These are phyloP conservation scores for Pogonophryne albipinna DNA, from an alignment of 2,797 vertebrate species.

Conservation along the genomic window DNA sequence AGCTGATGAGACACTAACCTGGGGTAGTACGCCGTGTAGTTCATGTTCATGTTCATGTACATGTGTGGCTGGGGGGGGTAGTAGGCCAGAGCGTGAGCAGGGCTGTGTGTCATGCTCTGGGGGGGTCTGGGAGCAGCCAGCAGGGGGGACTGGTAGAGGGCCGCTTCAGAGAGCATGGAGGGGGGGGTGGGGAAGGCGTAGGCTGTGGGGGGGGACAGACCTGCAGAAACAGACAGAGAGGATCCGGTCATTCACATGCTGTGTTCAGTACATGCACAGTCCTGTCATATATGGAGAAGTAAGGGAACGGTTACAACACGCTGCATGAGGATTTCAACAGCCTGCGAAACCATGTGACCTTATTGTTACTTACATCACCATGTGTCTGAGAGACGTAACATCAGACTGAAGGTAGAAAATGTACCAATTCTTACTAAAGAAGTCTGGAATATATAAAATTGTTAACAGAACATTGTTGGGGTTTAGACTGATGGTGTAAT, in stretches of 20 bases:
- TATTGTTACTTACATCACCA: background rate
- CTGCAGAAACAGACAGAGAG: slow-evolving; percentile 69
- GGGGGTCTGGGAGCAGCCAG: slow-evolving; percentile 89
- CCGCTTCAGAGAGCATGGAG: slow-evolving; percentile 91
- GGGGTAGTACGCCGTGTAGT: slow-evolving; percentile 97
- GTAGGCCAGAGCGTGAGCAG: slow-evolving; percentile 90
- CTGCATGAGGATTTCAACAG: background rate
- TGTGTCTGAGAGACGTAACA: background rate
- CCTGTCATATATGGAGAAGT: background rate
- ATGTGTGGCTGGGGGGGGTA: slow-evolving; percentile 94
- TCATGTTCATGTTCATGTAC: slow-evolving; percentile 99
- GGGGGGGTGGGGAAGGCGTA: slow-evolving; percentile 91
- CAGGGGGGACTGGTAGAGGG: slow-evolving; percentile 92
- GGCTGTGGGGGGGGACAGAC: slow-evolving; percentile 92
- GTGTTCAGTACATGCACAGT: background rate
- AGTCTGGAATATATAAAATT: background rate
- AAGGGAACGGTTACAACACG: background rate
- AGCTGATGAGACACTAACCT: slow-evolving; percentile 81
- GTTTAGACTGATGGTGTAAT: too few species aligned
- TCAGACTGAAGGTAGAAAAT: background rate
- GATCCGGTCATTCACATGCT: background rate
- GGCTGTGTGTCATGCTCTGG: slow-evolving; percentile 82
- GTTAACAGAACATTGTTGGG: too few species aligned
- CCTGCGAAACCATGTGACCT: background rate
- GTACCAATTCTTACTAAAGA: background rate